Percentiles rank a stretch among this genome's conserved stretches.
Evolutionary conservation across 2,888 invertebrate genomes (phyloP).

Genomic region (Cantharis nigra): DNA sequence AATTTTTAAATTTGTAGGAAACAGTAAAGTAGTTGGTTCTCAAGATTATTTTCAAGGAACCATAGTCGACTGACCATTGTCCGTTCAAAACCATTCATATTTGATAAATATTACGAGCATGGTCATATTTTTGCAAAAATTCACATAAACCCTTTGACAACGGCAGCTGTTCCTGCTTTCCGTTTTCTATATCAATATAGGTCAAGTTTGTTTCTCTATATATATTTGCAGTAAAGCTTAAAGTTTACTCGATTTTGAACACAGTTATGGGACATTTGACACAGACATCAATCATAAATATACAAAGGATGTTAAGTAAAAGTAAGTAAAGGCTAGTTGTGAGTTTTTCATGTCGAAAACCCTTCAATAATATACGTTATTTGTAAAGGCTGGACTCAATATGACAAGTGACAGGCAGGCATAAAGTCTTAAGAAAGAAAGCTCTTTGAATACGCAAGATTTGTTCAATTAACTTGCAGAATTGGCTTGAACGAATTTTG

Average conservation of each 20-base stretch:
- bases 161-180: conserved; percentile 27
- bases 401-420: conserved; percentile 52
- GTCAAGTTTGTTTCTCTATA: conserved; percentile 25
- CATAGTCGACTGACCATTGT: conserved; percentile 20
- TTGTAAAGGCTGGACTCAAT: conserved; percentile 49
- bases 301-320: conserved; percentile 41
- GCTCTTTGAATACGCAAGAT: conserved; percentile 20
- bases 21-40: neutral
- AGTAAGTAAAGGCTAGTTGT: conserved; percentile 49
- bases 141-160: conserved; percentile 30
- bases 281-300: conserved; percentile 54
- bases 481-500: neutral
- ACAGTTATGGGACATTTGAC: conserved; percentile 46
- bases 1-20: neutral
- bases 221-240: conserved; percentile 26
- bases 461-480: conserved; percentile 11
- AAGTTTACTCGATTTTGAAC: conserved; percentile 16
- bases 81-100: conserved; percentile 25
- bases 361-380: conserved; percentile 52
- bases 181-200: conserved; percentile 29
- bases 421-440: conserved; percentile 5
- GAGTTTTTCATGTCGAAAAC: conserved; percentile 47
- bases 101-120: conserved; percentile 31
- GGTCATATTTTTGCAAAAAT: conserved; percentile 27
- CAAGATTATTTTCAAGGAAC: neutral